A percentile compares a stretch with the other conserved stretches of the same genome.
phyloP scores from a whole-genome alignment of 2,113 vertebrate species.

The Varanus salvator region DNA sequence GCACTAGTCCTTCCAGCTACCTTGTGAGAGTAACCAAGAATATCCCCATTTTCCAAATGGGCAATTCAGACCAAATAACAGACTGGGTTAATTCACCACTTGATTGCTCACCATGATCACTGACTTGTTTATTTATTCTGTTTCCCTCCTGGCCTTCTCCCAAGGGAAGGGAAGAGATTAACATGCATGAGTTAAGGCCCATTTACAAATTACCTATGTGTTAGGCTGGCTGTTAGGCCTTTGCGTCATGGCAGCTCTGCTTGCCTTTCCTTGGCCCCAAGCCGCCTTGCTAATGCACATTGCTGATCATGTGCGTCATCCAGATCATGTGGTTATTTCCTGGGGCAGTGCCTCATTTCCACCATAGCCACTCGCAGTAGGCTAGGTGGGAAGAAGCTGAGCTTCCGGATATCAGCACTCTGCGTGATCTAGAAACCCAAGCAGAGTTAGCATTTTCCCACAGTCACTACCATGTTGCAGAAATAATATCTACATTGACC shows the following conservation, averaged over 20 bases:
- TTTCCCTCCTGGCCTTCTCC: not conserved
- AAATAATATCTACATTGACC: not conserved
- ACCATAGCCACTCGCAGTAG: not conserved
- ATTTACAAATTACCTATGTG: not conserved
- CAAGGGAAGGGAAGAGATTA: no score
- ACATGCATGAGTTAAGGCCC: not conserved
- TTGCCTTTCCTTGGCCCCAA: not conserved
- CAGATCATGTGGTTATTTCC: not conserved
- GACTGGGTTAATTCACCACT: not conserved
- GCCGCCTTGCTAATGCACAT: not conserved
- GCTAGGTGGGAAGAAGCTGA: no score
- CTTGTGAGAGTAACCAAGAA: not conserved
- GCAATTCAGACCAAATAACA: not conserved
- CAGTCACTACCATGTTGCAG: not conserved
- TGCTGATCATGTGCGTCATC: not conserved
- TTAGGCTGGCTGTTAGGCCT: no score
- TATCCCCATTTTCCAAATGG: not conserved
- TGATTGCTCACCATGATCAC: not conserved
- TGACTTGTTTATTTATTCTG: not conserved
- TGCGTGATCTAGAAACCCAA: not conserved
- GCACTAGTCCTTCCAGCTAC: not conserved
- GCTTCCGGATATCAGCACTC: no score
- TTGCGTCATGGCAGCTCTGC: not conserved
- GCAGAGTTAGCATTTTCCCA: not conserved
- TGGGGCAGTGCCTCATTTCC: not conserved